Percentiles rank a stretch among this genome's conserved stretches.
phyloP scores from a whole-genome alignment of 2,797 vertebrate genomes.

The Rhincodon typus region DNA sequence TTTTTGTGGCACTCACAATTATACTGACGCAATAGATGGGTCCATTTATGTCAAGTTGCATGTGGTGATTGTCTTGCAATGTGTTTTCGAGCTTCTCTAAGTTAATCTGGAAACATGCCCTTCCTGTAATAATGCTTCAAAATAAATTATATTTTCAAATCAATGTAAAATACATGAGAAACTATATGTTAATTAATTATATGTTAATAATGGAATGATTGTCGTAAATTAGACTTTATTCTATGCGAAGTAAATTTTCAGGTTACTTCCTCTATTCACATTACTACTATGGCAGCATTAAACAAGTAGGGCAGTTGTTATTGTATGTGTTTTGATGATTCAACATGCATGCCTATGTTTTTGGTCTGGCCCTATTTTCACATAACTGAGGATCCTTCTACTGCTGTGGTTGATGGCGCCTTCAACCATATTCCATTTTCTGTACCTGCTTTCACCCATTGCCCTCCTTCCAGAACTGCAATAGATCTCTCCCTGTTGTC shows the following conservation, averaged over 20 bases:
- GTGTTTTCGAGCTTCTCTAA: neutral
- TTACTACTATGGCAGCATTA: neutral
- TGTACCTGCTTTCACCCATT: too few relatives aligned
- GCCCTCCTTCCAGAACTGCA: too few relatives aligned
- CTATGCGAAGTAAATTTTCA: neutral
- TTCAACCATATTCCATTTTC: too few relatives aligned
- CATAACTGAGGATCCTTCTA: neutral
- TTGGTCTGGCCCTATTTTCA: neutral
- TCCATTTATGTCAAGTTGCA: slow-evolving; percentile 20
- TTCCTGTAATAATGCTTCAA: neutral
- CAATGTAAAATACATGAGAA: neutral
- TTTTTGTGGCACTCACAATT: slow-evolving; percentile 4
- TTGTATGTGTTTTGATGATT: neutral
- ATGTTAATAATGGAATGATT: neutral
- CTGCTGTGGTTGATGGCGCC: too few relatives aligned
- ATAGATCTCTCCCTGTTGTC: too few relatives aligned
- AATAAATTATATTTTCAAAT: neutral
- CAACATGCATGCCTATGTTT: neutral
- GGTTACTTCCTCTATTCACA: neutral
- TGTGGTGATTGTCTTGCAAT: neutral
- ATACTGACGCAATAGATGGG: neutral
- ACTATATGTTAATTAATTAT: neutral
- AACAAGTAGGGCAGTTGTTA: neutral
- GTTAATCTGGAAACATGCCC: neutral
- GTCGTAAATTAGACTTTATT: neutral